phyloP scores from a whole-genome alignment of 1,140 invertebrate species.

The Heliconius congener region DNA sequence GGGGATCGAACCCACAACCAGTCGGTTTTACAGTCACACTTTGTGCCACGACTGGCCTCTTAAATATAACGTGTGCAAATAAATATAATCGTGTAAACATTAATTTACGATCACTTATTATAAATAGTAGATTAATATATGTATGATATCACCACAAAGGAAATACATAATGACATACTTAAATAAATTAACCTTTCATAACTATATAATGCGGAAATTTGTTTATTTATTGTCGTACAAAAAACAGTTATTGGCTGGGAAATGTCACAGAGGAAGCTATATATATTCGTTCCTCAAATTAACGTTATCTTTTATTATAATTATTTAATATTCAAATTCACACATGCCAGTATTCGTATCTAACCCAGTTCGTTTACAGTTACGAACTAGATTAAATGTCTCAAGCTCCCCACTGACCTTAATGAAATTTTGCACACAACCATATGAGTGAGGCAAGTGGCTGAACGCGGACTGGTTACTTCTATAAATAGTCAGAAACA shows the following conservation, averaged over 20 bases:
- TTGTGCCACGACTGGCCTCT: neutral
- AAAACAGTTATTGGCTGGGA: conserved; percentile 39
- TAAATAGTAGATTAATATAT: neutral
- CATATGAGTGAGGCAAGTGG: conserved; percentile 26
- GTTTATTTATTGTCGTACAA: conserved; percentile 23
- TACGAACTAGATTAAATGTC: conserved; percentile 39
- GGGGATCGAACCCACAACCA: too few species aligned
- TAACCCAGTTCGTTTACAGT: conserved; percentile 37
- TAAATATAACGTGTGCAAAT: neutral
- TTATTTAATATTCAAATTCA: conserved; percentile 43
- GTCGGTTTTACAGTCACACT: too few species aligned
- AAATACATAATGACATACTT: neutral
- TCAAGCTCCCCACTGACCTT: conserved; percentile 36
- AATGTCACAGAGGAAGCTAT: conserved; percentile 40
- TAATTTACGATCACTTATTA: neutral
- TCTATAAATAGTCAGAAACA: conserved; percentile 24
- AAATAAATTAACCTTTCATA: conserved; percentile 16
- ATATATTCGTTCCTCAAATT: conserved; percentile 27
- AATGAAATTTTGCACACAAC: conserved; percentile 38
- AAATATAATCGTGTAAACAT: neutral
- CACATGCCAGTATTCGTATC: conserved; percentile 36
- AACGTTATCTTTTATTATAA: conserved; percentile 38
- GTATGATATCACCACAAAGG: neutral
- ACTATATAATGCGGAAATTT: neutral
- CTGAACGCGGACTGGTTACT: conserved; percentile 24